Base-by-base conservation (phyloP, 2,797 vertebrate genomes). In the Gymnoscopelus microlampas region DNA sequence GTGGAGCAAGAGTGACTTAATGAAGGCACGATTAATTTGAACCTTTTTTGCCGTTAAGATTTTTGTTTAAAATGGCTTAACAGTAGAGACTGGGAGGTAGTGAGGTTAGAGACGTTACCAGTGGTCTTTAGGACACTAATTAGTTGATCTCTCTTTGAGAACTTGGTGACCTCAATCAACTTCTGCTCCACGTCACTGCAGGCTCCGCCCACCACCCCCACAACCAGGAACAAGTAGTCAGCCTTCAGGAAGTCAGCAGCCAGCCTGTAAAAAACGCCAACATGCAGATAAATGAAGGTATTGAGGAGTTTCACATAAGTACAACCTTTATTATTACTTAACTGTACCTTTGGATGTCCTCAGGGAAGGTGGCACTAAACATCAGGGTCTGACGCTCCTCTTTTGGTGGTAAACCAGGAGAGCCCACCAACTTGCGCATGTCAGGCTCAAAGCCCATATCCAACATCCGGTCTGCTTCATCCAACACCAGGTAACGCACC, bases 391-490 rank as follows among this genome's bases (percentile, higher is more conserved):
- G 97, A 0, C 97, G 94, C 1, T 91, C 77, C n/a, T 96, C 95
- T 83, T 95, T 98, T 14, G 91, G 2, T 0, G 96, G 95, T 94
- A 99, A 96, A 49, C 92, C 94, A 10, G 94, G 93, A n/a, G 86
- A 93, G 58, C 81, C 90, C 65, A 98, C 88, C 77, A 99, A 76
- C 53, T 91, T 95, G n/a, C 93, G 94, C 92, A 99, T 96, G 26
- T 95, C 95, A 0, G 93, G 92, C 56, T 95, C 95, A 86, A 99
- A 99, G 0, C 97, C 98, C 97, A 99, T 97, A 78, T 98, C 97
- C 87, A 99, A 78, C 98, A 99, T 99, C 8, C 96, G 92, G 81
- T 99, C 98, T 0, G 98, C 98, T 90, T 99, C 98, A 77, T 99
- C 98, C 75, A 99, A 80, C 57, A 99, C 95, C 70, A 99, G 70